Evolutionary conservation across 2,888 invertebrate species (phyloP).

Genomic region (Drosophila hamatofila): DNA sequence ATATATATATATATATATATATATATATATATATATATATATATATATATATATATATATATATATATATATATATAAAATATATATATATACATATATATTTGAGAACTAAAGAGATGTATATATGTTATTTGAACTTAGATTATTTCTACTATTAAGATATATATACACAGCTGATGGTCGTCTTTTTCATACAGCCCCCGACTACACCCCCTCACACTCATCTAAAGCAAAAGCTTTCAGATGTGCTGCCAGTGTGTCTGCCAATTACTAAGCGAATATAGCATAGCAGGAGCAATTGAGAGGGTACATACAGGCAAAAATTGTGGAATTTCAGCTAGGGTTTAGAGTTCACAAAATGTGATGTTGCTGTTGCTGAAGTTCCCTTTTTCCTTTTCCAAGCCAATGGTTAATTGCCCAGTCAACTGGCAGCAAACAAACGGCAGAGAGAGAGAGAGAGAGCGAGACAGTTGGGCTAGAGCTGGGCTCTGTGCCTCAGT

Average conservation of each 20-base stretch:
- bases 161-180: background rate
- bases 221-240: background rate
- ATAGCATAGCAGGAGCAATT: conserved; percentile 36
- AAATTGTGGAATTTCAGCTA: conserved; percentile 25
- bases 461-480: conserved; percentile 19
- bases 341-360: conserved; percentile 62
- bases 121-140: background rate
- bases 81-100: too few relatives aligned
- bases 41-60: too few relatives aligned
- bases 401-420: conserved; percentile 79
- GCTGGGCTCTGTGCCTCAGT: conserved; percentile 26
- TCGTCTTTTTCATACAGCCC: background rate
- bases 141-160: background rate
- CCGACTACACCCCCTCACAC: background rate
- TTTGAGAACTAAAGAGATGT: too few relatives aligned
- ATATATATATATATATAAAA: background rate
- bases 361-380: conserved; percentile 45
- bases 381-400: conserved; percentile 81
- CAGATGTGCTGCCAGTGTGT: conserved; percentile 53
- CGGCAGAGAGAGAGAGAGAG: conserved; percentile 19
- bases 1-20: background rate
- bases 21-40: too few relatives aligned
- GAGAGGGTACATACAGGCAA: conserved; percentile 24
- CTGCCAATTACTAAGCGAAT: conserved; percentile 49
- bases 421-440: conserved; percentile 70